Evolutionary conservation across 2,113 vertebrate genomes (phyloP), one percentile per base, ranked within the genome.

Genomic region (Drymodes brunneopygia): DNA sequence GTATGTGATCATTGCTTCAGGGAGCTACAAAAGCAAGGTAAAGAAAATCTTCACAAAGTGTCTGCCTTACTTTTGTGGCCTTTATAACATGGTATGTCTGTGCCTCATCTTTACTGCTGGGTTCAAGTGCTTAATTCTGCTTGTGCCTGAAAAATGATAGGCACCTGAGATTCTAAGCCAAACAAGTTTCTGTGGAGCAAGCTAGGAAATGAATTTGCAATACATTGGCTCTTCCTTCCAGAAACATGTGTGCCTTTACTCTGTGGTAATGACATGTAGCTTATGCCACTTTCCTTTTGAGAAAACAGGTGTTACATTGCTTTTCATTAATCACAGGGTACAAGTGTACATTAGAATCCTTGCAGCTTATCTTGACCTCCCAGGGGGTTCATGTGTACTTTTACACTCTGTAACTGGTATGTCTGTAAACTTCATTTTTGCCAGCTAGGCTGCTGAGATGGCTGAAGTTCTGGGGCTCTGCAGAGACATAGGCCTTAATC

Each of bases 1-100:
- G 99, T 99, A 91, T 99, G 99, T 83, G 99, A 99, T 97, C 98
- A 99, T 86, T 99, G 99, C 97, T 99, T 99, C 81, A 97, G 96
- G 92, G 99, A 99, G 94, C 97, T 99, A 56, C 99, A 99, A 96
- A 99, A 99, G 96, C 98, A 98, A 95, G 99, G 99, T 99, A 97
- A 94, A 89, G 50, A 72, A 95, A 82, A 20, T 23, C 42, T 67
- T 31, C 33, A 69, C 27, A 75, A 81, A 50, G 38, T 38, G 38
- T 38, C 17, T 31, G 3, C 51, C 35, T 54, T 67, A 35, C 35
- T 85, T 91, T 47, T 88, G 40, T 87, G 24, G 12, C 28, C 56
- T 28, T 75, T n/a, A 31, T 29, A 51, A 38, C 8, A 7, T 17
- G 3, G 5, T 53, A 9, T 38, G 7, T 33, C 11, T 57, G 25